A percentile compares a stretch with the other conserved stretches of the same genome.
These are phyloP conservation scores for Mus pahari DNA, from an alignment of 2,113 vertebrate species.

Conservation along the genomic window DNA sequence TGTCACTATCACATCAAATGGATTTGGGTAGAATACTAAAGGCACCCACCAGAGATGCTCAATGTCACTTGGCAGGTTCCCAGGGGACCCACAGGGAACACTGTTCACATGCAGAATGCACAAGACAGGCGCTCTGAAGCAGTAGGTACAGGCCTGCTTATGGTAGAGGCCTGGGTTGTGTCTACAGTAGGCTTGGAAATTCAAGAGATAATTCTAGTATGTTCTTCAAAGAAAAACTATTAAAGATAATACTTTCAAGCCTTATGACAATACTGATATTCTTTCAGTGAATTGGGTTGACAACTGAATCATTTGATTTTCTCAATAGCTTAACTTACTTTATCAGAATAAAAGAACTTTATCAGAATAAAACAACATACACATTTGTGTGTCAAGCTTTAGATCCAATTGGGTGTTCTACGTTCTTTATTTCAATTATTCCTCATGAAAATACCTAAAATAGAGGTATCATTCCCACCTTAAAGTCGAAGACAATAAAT, in stretches of 20 bases:
- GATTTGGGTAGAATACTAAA: no score
- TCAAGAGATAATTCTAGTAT: background rate
- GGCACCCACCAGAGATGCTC: rapidly evolving
- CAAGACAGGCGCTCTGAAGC: background rate
- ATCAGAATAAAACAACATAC: background rate
- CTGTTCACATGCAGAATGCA: background rate
- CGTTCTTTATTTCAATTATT: background rate
- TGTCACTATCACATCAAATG: background rate
- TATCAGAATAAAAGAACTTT: background rate
- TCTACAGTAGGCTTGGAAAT: background rate
- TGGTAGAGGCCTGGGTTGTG: background rate
- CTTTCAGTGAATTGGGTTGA: background rate
- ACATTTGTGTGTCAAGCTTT: background rate
- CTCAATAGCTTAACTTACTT: background rate
- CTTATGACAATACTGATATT: background rate
- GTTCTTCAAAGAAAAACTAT: background rate
- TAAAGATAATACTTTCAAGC: background rate
- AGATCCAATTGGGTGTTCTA: background rate
- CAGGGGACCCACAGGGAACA: background rate
- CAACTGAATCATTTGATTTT: no score
- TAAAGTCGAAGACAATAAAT: background rate
- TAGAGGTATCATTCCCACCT: background rate
- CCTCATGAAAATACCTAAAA: no score
- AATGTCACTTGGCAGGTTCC: rapidly evolving
- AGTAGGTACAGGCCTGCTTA: background rate